These are phyloP conservation scores for Episyrphus balteatus DNA, from an alignment of 1,140 invertebrate species.

Conservation along the genomic window DNA sequence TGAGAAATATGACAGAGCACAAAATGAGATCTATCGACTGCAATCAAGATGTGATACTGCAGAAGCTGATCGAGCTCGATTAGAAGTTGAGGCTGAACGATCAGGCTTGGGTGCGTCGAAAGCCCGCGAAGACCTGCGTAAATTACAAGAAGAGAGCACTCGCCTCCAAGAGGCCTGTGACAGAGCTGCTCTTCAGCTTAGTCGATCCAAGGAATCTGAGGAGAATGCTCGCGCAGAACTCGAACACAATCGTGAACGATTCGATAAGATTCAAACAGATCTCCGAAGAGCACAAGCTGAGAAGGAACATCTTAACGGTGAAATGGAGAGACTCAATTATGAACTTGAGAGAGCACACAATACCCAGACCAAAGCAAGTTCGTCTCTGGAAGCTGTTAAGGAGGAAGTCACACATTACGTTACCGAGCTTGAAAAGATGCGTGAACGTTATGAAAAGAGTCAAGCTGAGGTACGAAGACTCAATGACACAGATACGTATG, in stretches of 20 bases:
- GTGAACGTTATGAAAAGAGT: slow-evolving; percentile 78
- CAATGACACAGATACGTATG: slow-evolving; percentile 56
- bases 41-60: slow-evolving; percentile 77
- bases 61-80: slow-evolving; percentile 73
- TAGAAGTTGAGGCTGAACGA: slow-evolving; percentile 79
- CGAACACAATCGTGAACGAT: slow-evolving; percentile 80
- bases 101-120: slow-evolving; percentile 65
- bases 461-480: slow-evolving; percentile 71
- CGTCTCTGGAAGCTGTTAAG: slow-evolving; percentile 74
- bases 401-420: slow-evolving; percentile 77
- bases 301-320: slow-evolving; percentile 72
- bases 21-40: slow-evolving; percentile 77
- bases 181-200: slow-evolving; percentile 67
- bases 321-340: slow-evolving; percentile 73
- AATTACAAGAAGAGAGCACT: slow-evolving; percentile 72
- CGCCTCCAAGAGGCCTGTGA: slow-evolving; percentile 80
- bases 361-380: slow-evolving; percentile 70
- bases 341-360: slow-evolving; percentile 74
- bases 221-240: slow-evolving; percentile 84
- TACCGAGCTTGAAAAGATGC: slow-evolving; percentile 80
- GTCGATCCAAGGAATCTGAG: slow-evolving; percentile 76
- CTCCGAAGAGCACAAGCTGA: slow-evolving; percentile 68
- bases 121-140: slow-evolving; percentile 72
- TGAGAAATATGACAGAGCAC: slow-evolving; percentile 85
- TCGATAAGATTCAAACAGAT: slow-evolving; percentile 79